Percentiles rank a stretch among this genome's conserved stretches.
Conservation (phyloP, 1,140 invertebrate genomes). For the Gonioctena quinquepunctata region DNA sequence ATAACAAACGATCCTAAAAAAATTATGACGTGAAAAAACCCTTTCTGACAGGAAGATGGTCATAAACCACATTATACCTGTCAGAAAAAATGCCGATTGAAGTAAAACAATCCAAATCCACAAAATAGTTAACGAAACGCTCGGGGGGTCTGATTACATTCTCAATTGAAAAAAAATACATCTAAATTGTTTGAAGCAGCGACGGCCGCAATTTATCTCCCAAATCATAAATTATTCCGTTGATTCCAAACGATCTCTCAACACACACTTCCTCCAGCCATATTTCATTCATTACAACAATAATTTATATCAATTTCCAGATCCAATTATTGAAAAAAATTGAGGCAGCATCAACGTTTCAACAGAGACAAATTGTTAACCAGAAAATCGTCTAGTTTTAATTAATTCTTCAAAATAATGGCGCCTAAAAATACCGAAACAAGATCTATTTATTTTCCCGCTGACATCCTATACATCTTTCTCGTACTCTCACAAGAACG, state of each 20-base stretch:
- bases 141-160: too few species aligned
- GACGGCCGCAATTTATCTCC: not conserved
- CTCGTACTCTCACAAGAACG: not conserved
- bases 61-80: too few species aligned
- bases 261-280: not conserved
- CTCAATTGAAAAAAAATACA: too few species aligned
- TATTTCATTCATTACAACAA: not conserved
- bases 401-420: conserved; percentile 5
- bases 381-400: conserved; percentile 1
- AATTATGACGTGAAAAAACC: too few species aligned
- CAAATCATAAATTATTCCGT: not conserved
- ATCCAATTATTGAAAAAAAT: conserved; percentile 5
- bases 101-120: too few species aligned
- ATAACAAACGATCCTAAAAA: too few species aligned
- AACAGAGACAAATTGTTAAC: conserved; percentile 4
- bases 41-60: too few species aligned
- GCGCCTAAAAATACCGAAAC: conserved; percentile 6
- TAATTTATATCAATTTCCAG: conserved; percentile 1
- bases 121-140: too few species aligned
- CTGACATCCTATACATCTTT: not conserved
- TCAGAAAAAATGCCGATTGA: too few species aligned
- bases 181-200: not conserved
- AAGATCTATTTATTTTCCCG: not conserved
- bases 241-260: not conserved
- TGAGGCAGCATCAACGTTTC: not conserved